These are phyloP conservation scores for Cryptophagus acutangulus DNA, from an alignment of 2,888 invertebrate genomes.

Conservation along the genomic window DNA sequence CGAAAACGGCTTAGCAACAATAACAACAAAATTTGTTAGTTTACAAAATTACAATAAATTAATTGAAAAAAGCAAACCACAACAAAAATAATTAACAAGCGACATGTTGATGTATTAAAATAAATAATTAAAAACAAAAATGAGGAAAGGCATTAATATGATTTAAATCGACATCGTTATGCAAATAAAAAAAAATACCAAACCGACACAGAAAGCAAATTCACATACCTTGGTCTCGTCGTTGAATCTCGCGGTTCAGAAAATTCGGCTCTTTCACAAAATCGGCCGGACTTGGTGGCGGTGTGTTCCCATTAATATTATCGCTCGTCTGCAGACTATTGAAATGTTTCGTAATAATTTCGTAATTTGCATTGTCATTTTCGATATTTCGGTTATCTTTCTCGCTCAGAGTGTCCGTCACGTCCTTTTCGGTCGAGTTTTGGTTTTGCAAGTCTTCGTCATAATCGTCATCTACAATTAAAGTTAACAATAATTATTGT, in stretches of 20 bases:
- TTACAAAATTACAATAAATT: too few species aligned
- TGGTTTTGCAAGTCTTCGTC: slow-evolving; percentile 23
- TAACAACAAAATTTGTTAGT: too few species aligned
- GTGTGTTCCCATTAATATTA: slow-evolving; percentile 35
- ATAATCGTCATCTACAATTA: slow-evolving; percentile 25
- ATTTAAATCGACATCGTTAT: too few species aligned
- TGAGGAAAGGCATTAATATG: too few species aligned
- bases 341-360: slow-evolving; percentile 42
- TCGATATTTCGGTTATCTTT: slow-evolving; percentile 24
- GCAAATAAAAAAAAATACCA: too few species aligned
- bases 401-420: slow-evolving; percentile 36
- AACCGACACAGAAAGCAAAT: too few species aligned
- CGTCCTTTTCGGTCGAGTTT: slow-evolving; percentile 37
- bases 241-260: slow-evolving; percentile 21
- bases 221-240: background rate
- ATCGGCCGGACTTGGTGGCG: slow-evolving; percentile 46
- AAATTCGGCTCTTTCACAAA: slow-evolving; percentile 15
- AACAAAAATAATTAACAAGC: too few species aligned
- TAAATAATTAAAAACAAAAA: too few species aligned
- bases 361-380: slow-evolving; percentile 2
- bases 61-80: too few species aligned
- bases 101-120: too few species aligned
- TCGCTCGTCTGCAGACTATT: slow-evolving; percentile 35
- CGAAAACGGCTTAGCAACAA: too few species aligned
- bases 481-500: background rate